Evolutionary conservation across 1,140 invertebrate species (phyloP).

Genomic region (Dendrolimus punctatus): DNA sequence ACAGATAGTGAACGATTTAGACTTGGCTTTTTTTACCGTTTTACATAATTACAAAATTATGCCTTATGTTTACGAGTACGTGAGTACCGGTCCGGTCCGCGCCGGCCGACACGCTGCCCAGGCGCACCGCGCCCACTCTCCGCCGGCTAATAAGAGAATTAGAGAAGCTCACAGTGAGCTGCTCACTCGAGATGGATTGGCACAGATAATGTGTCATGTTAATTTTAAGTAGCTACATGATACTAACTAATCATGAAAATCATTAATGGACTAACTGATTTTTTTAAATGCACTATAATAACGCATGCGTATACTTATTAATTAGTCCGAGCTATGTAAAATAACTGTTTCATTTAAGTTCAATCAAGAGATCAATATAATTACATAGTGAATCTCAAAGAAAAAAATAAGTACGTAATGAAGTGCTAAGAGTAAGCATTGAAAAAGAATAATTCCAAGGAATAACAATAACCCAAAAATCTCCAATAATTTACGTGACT

Average conservation of each 20-base stretch:
- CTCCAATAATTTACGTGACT: no score
- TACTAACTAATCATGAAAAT: conserved; percentile 32
- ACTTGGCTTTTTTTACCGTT: conserved; percentile 57
- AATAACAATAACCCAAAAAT: no score
- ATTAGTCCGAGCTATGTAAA: no score
- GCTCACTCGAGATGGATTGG: conserved; percentile 53
- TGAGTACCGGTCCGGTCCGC: conserved; percentile 16
- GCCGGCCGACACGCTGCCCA: not conserved
- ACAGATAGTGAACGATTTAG: conserved; percentile 59
- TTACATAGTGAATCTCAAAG: no score
- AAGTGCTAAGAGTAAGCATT: no score
- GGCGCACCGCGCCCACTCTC: conserved; percentile 42
- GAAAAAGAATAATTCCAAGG: no score
- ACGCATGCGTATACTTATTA: not conserved
- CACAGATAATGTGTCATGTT: conserved; percentile 59
- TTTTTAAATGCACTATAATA: conserved; percentile 1
- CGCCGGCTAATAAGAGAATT: conserved; percentile 41
- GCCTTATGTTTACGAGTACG: conserved; percentile 47
- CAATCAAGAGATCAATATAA: no score
- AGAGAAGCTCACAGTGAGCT: conserved; percentile 29
- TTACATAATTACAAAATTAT: conserved; percentile 68
- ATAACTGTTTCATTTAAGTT: no score
- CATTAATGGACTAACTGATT: conserved; percentile 34
- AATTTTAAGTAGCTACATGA: conserved; percentile 52
- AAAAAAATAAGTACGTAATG: no score